Conservation (phyloP, 2,888 invertebrate species). For the Nebria salina region DNA sequence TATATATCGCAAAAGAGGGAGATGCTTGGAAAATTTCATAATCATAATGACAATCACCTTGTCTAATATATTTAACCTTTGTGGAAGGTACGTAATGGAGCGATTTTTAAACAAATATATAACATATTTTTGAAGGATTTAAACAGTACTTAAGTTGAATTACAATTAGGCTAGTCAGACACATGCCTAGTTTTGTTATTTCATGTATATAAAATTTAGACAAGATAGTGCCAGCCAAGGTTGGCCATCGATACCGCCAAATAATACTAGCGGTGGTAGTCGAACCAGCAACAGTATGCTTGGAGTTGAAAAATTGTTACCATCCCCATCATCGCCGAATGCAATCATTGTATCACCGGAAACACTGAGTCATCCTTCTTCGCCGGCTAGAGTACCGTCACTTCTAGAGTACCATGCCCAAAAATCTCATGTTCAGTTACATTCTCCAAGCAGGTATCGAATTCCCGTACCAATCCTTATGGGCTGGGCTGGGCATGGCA, state of each 20-base stretch:
- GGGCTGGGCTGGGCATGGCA: too few species aligned
- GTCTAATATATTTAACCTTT: background rate
- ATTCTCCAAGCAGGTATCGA: constrained; percentile 6
- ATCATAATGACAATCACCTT: background rate
- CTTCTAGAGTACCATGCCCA: constrained; percentile 13
- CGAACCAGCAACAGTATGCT: constrained; percentile 61
- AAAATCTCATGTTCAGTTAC: constrained; percentile 21
- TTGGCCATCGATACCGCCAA: constrained; percentile 71
- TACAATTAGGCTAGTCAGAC: too few species aligned
- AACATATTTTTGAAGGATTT: too few species aligned
- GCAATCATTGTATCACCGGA: constrained; percentile 80
- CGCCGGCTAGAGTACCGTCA: constrained; percentile 64
- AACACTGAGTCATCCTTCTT: constrained; percentile 76
- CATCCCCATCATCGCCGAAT: constrained; percentile 78
- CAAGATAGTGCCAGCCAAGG: background rate
- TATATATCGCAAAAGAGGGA: too few species aligned
- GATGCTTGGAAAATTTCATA: too few species aligned
- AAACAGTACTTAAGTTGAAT: too few species aligned
- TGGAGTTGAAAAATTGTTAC: constrained; percentile 70
- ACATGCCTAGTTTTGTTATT: too few species aligned
- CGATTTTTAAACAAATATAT: background rate
- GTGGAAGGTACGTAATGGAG: background rate
- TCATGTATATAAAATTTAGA: background rate
- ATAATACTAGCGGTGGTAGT: constrained; percentile 73
- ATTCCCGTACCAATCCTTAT: too few species aligned